Conservation (phyloP, 2,888 invertebrate genomes). For the Camptogramma bilineatum region DNA sequence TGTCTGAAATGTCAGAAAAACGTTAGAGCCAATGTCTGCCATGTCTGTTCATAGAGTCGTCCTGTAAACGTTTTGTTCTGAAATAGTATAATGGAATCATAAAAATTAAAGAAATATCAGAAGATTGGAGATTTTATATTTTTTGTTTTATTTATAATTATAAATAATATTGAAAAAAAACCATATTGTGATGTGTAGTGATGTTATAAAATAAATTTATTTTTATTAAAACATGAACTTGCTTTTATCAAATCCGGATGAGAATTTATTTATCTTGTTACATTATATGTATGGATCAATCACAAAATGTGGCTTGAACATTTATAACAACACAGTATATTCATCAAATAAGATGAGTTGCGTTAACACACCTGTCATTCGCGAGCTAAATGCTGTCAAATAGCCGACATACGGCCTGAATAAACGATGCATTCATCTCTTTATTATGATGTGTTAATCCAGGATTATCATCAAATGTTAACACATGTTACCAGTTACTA, state of each 20-base stretch:
- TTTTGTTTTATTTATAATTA: too few relatives aligned
- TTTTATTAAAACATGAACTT: too few relatives aligned
- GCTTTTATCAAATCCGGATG: too few relatives aligned
- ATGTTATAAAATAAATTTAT: too few relatives aligned
- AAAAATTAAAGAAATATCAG: too few relatives aligned
- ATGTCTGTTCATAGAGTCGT: too few relatives aligned
- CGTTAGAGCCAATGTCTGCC: too few relatives aligned
- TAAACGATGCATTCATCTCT: constrained; percentile 83
- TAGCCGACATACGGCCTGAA: constrained; percentile 80
- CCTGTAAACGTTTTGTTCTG: too few relatives aligned
- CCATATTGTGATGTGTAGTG: too few relatives aligned
- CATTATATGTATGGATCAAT: not conserved
- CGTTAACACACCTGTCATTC: constrained; percentile 77
- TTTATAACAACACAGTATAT: constrained; percentile 35
- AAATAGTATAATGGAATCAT: too few relatives aligned
- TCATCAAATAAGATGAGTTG: constrained; percentile 71
- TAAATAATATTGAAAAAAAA: too few relatives aligned
- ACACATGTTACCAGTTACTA: constrained; percentile 85
- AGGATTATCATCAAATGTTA: constrained; percentile 85
- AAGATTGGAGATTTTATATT: too few relatives aligned
- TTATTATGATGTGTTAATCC: constrained; percentile 86
- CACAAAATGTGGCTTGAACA: constrained; percentile 19
- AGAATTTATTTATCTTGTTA: not conserved
- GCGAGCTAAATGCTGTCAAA: constrained; percentile 71
- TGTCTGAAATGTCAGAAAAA: not conserved